These are phyloP conservation scores for Eufriesea mexicana DNA, from an alignment of 1,140 invertebrate genomes.

Conservation along the genomic window DNA sequence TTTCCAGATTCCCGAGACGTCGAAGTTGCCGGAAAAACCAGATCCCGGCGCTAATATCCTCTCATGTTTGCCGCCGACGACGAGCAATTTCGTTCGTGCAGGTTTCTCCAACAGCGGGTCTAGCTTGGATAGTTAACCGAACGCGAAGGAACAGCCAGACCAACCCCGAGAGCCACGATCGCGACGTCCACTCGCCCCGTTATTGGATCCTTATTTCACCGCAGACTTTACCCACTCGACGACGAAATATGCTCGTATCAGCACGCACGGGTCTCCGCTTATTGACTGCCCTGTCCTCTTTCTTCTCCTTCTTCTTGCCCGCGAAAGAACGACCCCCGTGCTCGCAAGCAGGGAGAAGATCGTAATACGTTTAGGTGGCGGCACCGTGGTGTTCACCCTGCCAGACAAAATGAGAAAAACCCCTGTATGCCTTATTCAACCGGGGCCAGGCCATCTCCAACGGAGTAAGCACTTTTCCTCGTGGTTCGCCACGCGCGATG, in stretches of 20 bases:
- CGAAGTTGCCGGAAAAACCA: not conserved
- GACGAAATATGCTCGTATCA: constrained; percentile 75
- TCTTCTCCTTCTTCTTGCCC: constrained; percentile 17
- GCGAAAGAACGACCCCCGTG: not conserved
- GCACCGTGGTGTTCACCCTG: constrained; percentile 3
- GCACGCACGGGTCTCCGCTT: constrained; percentile 69
- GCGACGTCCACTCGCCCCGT: constrained; percentile 55
- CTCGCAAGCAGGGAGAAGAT: too few species aligned
- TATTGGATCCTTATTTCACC: constrained; percentile 74
- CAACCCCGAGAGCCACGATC: not conserved
- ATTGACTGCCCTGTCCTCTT: constrained; percentile 65
- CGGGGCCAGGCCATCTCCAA: not conserved
- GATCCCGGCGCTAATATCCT: constrained; percentile 38
- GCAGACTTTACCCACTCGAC: constrained; percentile 74
- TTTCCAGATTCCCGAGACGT: not conserved
- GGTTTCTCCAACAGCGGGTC: not conserved
- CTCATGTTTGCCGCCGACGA: constrained; percentile 23
- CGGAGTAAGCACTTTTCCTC: constrained; percentile 45
- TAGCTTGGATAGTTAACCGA: constrained; percentile 49
- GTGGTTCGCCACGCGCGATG: not conserved
- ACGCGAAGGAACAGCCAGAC: not conserved
- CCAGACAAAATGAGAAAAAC: constrained; percentile 48
- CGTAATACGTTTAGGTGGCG: constrained; percentile 60
- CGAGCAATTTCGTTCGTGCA: constrained; percentile 11
- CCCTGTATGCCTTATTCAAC: constrained; percentile 23